These are phyloP conservation scores for Apotomis turbidana DNA, from an alignment of 2,888 invertebrate species.

Conservation along the genomic window DNA sequence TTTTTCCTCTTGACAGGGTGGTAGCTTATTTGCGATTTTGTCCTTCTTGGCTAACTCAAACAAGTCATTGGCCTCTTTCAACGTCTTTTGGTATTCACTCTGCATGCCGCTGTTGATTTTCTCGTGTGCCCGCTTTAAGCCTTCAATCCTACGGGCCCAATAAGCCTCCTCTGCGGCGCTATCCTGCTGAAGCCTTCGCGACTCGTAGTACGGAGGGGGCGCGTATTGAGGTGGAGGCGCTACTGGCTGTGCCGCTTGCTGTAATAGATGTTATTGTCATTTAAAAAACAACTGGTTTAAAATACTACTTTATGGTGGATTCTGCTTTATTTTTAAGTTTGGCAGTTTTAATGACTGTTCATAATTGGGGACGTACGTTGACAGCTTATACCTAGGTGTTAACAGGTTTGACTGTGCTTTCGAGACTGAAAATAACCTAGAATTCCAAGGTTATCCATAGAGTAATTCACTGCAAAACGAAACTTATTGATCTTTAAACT, in stretches of 20 bases:
- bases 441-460: constrained; percentile 38
- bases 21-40: constrained; percentile 66
- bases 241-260: constrained; percentile 67
- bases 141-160: constrained; percentile 75
- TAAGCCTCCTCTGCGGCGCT: constrained; percentile 74
- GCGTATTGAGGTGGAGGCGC: constrained; percentile 56
- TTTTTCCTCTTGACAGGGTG: constrained; percentile 78
- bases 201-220: constrained; percentile 61
- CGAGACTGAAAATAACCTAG: constrained; percentile 32
- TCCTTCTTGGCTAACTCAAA: constrained; percentile 67
- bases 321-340: not conserved
- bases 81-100: constrained; percentile 72
- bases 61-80: constrained; percentile 74
- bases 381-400: not conserved
- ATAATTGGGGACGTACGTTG: not conserved
- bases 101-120: constrained; percentile 74
- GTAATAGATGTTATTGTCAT: constrained; percentile 46
- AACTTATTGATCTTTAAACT: constrained; percentile 16
- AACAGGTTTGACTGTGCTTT: constrained; percentile 1
- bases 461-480: constrained; percentile 6
- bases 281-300: not conserved
- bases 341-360: not conserved
- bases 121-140: constrained; percentile 72
- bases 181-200: constrained; percentile 61
- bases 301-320: not conserved